phyloP scores from a whole-genome alignment of 2,888 invertebrate species.

The Pandemis cinnamomeana region DNA sequence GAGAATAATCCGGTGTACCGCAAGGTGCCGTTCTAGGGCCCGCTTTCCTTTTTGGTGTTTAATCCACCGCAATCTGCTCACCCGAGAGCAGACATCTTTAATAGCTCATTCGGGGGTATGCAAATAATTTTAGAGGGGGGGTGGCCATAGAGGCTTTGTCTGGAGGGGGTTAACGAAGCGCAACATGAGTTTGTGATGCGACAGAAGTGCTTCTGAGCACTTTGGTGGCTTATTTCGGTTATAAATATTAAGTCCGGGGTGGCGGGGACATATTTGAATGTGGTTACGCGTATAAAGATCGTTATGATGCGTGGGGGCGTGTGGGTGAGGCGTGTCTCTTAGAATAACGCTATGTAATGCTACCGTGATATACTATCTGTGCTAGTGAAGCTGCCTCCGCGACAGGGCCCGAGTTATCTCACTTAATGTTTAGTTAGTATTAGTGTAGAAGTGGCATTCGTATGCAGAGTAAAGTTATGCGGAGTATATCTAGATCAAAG shows the following conservation, averaged over 20 bases:
- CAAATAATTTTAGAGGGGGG: conserved; percentile 79
- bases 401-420: neutral
- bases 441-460: no score
- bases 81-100: conserved; percentile 81
- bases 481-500: no score
- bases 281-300: conserved; percentile 73
- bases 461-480: no score
- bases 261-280: conserved; percentile 49
- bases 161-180: conserved; percentile 80
- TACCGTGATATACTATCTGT: conserved; percentile 12
- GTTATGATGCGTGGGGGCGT: conserved; percentile 58
- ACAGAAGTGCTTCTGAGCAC: conserved; percentile 75
- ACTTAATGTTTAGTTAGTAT: neutral
- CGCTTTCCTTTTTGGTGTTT: conserved; percentile 78
- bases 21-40: conserved; percentile 60
- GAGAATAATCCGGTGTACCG: conserved; percentile 69
- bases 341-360: conserved; percentile 30
- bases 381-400: neutral
- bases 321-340: conserved; percentile 59
- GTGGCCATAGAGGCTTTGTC: conserved; percentile 82
- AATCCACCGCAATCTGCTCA: conserved; percentile 85
- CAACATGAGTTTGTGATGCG: conserved; percentile 77
- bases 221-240: conserved; percentile 73
- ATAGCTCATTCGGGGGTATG: conserved; percentile 84
- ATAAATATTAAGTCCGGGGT: conserved; percentile 78